Percentiles rank a stretch among this genome's conserved stretches.
These are phyloP conservation scores for Grammomys surdaster DNA, from an alignment of 2,113 vertebrate species.

Conservation along the genomic window DNA sequence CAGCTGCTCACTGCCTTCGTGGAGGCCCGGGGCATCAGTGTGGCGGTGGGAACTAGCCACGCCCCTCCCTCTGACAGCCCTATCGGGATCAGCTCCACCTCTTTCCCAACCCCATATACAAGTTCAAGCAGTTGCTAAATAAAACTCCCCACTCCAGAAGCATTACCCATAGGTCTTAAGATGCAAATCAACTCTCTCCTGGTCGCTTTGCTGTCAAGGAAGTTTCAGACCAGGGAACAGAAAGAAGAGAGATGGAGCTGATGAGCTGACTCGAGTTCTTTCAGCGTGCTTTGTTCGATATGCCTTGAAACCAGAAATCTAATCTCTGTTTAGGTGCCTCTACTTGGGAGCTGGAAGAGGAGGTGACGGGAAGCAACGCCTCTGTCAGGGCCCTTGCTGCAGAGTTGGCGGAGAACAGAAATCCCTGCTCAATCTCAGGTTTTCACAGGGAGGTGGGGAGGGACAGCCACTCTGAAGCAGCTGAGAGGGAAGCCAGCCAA, in stretches of 20 bases:
- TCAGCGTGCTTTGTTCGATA: conserved; percentile 69
- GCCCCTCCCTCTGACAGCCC: conserved; percentile 89
- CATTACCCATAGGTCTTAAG: conserved; percentile 76
- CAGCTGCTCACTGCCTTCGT: conserved; percentile 93
- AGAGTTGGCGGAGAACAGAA: conserved; percentile 75
- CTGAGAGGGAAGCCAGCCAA: neutral
- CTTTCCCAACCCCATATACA: conserved; percentile 92
- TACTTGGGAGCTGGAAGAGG: conserved; percentile 79
- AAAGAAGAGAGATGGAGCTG: conserved; percentile 67
- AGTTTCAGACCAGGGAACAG: conserved; percentile 70
- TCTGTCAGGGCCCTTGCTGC: conserved; percentile 74
- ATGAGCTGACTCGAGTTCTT: conserved; percentile 59
- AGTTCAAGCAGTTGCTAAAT: conserved; percentile 95
- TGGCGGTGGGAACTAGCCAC: conserved; percentile 87
- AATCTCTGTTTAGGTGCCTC: conserved; percentile 87
- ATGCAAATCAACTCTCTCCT: conserved; percentile 77
- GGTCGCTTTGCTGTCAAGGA: conserved; percentile 62
- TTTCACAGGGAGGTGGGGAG: conserved; percentile 79
- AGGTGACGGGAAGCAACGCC: conserved; percentile 75
- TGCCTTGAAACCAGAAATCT: conserved; percentile 84
- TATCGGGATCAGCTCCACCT: conserved; percentile 89
- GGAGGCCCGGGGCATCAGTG: conserved; percentile 87
- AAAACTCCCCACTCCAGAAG: conserved; percentile 72
- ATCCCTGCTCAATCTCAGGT: conserved; percentile 90
- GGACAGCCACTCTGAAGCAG: neutral